phyloP scores from a whole-genome alignment of 2,797 vertebrate species.

The Mallotus villosus region DNA sequence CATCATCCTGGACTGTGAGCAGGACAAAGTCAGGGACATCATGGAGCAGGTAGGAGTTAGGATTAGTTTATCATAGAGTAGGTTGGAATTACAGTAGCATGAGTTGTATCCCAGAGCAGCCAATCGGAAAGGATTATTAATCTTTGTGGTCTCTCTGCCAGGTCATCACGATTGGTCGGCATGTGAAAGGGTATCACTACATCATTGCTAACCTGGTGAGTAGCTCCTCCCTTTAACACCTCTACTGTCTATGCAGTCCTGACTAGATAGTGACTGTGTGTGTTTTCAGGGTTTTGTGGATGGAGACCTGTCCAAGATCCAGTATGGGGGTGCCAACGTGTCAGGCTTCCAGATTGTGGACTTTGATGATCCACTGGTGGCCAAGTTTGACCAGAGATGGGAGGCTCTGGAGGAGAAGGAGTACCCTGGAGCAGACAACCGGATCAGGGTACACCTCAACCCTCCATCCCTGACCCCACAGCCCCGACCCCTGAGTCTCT shows the following conservation, averaged over 20 bases:
- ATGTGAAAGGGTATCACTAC: constrained; percentile 97
- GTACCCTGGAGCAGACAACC: constrained; percentile 94
- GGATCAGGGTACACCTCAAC: constrained; percentile 80
- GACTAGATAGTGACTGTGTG: neutral
- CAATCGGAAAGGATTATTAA: neutral
- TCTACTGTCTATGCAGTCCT: neutral
- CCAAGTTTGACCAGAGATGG: constrained; percentile 98
- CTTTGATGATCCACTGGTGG: constrained; percentile 93
- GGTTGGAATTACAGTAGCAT: no score
- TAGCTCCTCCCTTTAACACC: constrained; percentile 3
- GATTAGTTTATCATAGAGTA: no score
- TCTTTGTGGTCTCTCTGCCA: constrained; percentile 50
- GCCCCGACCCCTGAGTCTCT: neutral
- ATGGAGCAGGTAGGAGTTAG: constrained; percentile 79
- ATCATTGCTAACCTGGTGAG: constrained; percentile 92
- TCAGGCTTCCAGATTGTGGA: constrained; percentile 99
- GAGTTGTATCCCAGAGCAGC: no score
- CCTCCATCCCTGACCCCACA: neutral
- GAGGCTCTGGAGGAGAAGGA: constrained; percentile 96
- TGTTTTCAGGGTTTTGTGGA: constrained; percentile 89
- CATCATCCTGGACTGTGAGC: constrained; percentile 94
- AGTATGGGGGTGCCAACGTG: constrained; percentile 92
- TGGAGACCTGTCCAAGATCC: constrained; percentile 95
- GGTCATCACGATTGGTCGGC: constrained; percentile 96
- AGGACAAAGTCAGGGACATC: constrained; percentile 97